Evolutionary conservation across 2,113 vertebrate genomes (phyloP), one percentile per base, ranked within the genome.

Genomic region (Lamprotornis superbus): DNA sequence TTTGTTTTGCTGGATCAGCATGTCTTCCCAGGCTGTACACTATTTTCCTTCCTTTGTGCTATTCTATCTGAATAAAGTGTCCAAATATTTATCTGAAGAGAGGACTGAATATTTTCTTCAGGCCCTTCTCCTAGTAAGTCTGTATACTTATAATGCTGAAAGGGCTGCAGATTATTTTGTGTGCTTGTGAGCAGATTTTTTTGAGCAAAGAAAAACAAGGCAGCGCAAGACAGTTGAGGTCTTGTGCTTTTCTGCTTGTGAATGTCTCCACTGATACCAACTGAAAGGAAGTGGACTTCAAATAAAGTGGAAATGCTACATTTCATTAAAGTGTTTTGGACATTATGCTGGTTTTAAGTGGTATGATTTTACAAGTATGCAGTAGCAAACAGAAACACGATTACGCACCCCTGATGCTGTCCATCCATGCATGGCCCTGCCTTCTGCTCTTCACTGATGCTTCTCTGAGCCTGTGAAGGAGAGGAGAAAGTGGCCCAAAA

Each of bases 391-490:
- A 61, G 1, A 17, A 79, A 39, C 28, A 78, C 44, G 75, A 73
- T 28, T 19, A 19, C 7, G 1, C 7, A 30, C 0, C 16, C 83
- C 8, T 53, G 25, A 10, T 61, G 22, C 5, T 64, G 50, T 17
- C n/a, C 25, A 5, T 64, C n/a, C 9, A 1, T 23, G 28, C 22
- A 6, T 24, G 16, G 12, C 31, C 9, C 10, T 14, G 1, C 5
- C 21, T 88, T 8, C 20, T 65, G 27, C 11, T 82, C 12, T 47
- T 78, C 37, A 57, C 14, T 91, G 39, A 20, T 65, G 22, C 24
- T 65, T 40, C 39, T 77, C 24, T 1, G 3, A 40, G 17, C 33
- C 50, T 74, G 8, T 52, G 49, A 42, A 6, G 25, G 15, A 75
- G 40, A 10, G 52, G 33, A 40, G 37, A 50, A 87, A 49, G 31